A percentile compares a stretch with the other conserved stretches of the same genome.
Evolutionary conservation across 2,888 invertebrate species (phyloP).

Genomic region (Aplocera efformata): DNA sequence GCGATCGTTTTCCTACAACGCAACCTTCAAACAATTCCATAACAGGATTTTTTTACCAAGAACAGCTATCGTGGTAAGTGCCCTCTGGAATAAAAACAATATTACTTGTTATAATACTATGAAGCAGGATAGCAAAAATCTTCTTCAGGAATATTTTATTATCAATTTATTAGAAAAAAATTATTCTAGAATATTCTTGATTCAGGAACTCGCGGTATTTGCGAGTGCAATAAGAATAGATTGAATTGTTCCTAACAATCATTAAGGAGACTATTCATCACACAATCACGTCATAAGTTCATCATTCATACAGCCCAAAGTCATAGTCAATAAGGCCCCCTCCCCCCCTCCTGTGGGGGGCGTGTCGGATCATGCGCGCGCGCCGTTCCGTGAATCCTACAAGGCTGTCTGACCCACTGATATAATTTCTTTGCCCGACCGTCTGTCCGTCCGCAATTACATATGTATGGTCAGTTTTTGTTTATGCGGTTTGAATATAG

Average conservation of each 20-base stretch:
- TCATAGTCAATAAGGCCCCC: conserved; percentile 13
- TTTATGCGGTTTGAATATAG: conserved; percentile 13
- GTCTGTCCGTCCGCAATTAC: conserved; percentile 31
- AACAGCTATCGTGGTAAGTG: too few species aligned
- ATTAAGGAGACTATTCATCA: conserved; percentile 12
- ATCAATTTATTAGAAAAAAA: too few species aligned
- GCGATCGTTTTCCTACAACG: too few species aligned
- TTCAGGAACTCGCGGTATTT: too few species aligned
- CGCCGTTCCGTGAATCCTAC: conserved; percentile 54
- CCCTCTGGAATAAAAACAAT: too few species aligned
- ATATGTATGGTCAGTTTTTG: conserved; percentile 29
- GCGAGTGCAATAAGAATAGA: too few species aligned
- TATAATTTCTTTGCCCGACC: conserved; percentile 43
- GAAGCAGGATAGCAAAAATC: too few species aligned
- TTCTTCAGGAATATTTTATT: too few species aligned
- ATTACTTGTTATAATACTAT: too few species aligned
- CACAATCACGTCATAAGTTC: conserved; percentile 3
- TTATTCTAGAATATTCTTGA: too few species aligned
- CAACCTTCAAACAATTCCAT: too few species aligned
- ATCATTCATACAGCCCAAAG: conserved; percentile 14
- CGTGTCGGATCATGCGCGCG: conserved; percentile 50
- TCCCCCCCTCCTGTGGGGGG: conserved; percentile 30
- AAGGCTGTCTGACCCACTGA: conserved; percentile 62
- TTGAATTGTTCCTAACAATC: not conserved
- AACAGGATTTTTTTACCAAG: too few species aligned